Evolutionary conservation across 2,113 vertebrate genomes (phyloP).

Genomic region (Oxyruncus cristatus): DNA sequence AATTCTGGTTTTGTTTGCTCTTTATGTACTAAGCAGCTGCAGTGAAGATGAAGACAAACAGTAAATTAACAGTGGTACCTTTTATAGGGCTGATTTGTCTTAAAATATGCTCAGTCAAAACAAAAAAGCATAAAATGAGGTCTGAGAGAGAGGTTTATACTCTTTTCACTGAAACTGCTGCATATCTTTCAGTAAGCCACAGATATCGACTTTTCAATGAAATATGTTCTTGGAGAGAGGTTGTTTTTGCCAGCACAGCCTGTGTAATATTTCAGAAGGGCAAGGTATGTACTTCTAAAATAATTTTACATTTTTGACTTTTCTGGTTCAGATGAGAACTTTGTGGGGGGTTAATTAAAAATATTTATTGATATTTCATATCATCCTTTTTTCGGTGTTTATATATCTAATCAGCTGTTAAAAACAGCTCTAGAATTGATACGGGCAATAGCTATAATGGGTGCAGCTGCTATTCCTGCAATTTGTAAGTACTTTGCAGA

Average conservation of each 20-base stretch:
- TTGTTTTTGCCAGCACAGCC: slow-evolving; percentile 23
- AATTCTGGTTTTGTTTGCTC: slow-evolving; percentile 81
- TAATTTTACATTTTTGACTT: slow-evolving; percentile 56
- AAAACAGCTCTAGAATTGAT: slow-evolving; percentile 13
- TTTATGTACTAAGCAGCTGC: slow-evolving; percentile 77
- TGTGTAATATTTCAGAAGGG: slow-evolving; percentile 50
- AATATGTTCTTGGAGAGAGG: slow-evolving; percentile 46
- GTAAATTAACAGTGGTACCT: slow-evolving; percentile 78
- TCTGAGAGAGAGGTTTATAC: slow-evolving; percentile 54
- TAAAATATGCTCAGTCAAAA: slow-evolving; percentile 77
- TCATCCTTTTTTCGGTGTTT: not conserved
- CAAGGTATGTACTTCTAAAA: slow-evolving; percentile 50
- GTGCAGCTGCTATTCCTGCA: not conserved
- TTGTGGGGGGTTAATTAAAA: slow-evolving; percentile 33
- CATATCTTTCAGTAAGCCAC: slow-evolving; percentile 43
- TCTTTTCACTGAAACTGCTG: slow-evolving; percentile 55
- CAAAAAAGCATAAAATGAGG: slow-evolving; percentile 59
- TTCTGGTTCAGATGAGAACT: slow-evolving; percentile 44
- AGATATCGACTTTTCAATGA: slow-evolving; percentile 59
- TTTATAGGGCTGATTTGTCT: slow-evolving; percentile 77
- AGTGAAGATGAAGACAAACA: slow-evolving; percentile 80
- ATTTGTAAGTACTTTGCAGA: slow-evolving; percentile 2
- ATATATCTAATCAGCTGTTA: not conserved
- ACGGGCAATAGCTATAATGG: not conserved
- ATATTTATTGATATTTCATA: slow-evolving; percentile 33